phyloP scores from a whole-genome alignment of 2,113 vertebrate species.

The Crypturellus undulatus region DNA sequence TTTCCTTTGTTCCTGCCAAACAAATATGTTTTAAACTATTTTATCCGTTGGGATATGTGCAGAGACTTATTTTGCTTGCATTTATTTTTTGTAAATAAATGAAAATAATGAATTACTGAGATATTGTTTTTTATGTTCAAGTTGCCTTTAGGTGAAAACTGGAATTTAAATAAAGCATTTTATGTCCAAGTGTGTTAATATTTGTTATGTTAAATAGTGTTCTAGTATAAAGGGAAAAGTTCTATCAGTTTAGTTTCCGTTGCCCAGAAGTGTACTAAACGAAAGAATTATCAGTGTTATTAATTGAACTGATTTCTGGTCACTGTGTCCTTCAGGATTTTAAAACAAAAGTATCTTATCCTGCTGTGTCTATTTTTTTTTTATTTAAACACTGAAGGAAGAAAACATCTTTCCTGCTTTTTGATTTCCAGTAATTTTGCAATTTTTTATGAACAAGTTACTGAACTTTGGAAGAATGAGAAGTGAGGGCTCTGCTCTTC shows the following conservation, averaged over 20 bases:
- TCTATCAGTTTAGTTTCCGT: not conserved
- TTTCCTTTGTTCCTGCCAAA: not conserved
- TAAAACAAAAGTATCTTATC: slow-evolving; percentile 13
- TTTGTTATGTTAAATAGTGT: not conserved
- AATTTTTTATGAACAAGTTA: not conserved
- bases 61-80: not conserved
- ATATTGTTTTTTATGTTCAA: not conserved
- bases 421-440: not conserved
- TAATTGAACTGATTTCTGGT: not conserved
- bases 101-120: not conserved
- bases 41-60: not conserved
- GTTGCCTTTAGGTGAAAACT: not conserved
- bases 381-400: not conserved
- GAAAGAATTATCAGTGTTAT: not conserved
- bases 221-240: not conserved
- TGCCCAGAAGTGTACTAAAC: not conserved
- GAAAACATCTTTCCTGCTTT: not conserved
- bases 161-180: not conserved
- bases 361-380: not conserved
- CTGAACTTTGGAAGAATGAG: not conserved
- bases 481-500: not conserved
- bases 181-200: not conserved
- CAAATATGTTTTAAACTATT: not conserved
- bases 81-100: too few relatives aligned
- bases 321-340: not conserved